Evolutionary conservation across 2,113 vertebrate genomes (phyloP), one percentile per base, ranked within the genome.

Genomic region (Amphilophus citrinellus): DNA sequence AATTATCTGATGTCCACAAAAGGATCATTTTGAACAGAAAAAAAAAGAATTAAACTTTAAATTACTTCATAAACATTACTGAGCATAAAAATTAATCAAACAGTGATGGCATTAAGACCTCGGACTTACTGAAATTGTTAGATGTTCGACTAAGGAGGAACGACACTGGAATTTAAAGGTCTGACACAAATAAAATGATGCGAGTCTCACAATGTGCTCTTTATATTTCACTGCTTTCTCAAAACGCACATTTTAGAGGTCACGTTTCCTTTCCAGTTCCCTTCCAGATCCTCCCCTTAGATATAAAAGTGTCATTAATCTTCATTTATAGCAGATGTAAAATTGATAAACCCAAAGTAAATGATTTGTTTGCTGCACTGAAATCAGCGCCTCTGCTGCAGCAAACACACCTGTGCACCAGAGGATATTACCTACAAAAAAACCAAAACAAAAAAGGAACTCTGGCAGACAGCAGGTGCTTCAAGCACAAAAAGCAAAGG

Each of bases 1-100:
- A 63, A 84, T 80, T 59, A 61, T 83, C 20, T 24, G 10, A 39
- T 82, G 71, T 76, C n/a, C 37, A 79, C 6, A 11, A 53, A 50
- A 79, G 22, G 47, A 56, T 56, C 1, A 56, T 73, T 73, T 73
- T 73, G 18, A 56, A 73, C 24, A n/a, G 47, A 50, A 73, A 56
- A 30, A 53, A 73, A 32, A 32, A 73, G 27, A 73, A 56, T 35
- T n/a, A 73, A n/a, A 13, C 68, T 73, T 32, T 56, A 56, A n/a
- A 73, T 56, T 27, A 73, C 18, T 27, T n/a, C 0, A 11, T 14
- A 73, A 35, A 56, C 27, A 0, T 35, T 4, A 10, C 17, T 56
- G 14, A 73, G 11, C 30, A 73, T 56, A 56, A 56, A 50, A 32
- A 73, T 56, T 7, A 35, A 56, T 27, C 32, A 14, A 53, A 32